Base-by-base conservation (phyloP, 2,113 vertebrate genomes). In the Chionis minor region DNA sequence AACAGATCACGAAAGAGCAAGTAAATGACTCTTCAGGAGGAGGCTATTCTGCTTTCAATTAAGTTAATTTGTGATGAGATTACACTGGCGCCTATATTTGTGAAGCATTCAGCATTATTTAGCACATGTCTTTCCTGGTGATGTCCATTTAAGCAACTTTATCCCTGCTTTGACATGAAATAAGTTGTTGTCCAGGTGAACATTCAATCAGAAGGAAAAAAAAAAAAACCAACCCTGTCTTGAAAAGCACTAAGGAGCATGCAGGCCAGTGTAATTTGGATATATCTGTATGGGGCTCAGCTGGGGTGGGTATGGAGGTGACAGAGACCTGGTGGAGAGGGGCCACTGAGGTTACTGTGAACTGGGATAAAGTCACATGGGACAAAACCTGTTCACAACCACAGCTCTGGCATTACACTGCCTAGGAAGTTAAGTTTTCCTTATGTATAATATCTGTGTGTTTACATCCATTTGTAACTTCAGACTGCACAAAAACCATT, bases 31-130 rank as follows among this genome's bases (percentile, higher is more conserved):
- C 22, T 81, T 73, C 67, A 88, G 28, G 24, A 83, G 30, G 42
- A 94, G 62, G 12, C 22, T 86, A 86, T 83, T 86, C 85, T 65
- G 27, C 45, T 86, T 93, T 86, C 81, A 93, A 58, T 92, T 96
- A 96, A 91, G 54, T 77, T 94, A 91, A 85, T 95, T 95, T 86
- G 26, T 71, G 45, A 94, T 67, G 82, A 86, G 72, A 70, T 93
- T 94, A 92, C 51, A 24, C 28, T 63, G 86, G 47, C 1, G 4
- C 67, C 85, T 86, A 24, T 35, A 49, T 6, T 45, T 63, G 42
- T 40, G 58, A 83, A 86, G 38, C 15, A 78, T 70, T 88, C 58
- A 62, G n/a, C 32, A 24, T 82, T 92, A 77, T 59, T 92, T 73
- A 92, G 42, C 52, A 63, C 51, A 96, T 71, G n/a, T 14, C 23